These are phyloP conservation scores for Xiphophorus maculatus DNA, from an alignment of 2,113 vertebrate species.

Conservation along the genomic window DNA sequence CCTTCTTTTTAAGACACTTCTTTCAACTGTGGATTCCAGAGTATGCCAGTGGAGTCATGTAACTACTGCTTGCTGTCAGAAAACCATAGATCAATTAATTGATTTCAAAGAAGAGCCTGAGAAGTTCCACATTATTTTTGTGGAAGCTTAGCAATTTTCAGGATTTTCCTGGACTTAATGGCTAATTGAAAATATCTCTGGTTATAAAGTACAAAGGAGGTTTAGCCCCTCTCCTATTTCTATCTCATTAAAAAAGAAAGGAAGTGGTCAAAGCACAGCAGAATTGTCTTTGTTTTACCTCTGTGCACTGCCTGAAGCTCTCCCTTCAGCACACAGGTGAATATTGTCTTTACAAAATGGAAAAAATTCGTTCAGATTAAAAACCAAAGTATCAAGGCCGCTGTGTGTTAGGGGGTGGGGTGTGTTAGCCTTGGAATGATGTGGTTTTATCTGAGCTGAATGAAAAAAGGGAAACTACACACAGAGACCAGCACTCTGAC, in stretches of 20 bases:
- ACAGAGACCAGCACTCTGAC: slow-evolving; percentile 29
- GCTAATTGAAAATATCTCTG: slow-evolving; percentile 23
- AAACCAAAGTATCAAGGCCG: slow-evolving; percentile 65
- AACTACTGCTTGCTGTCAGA: slow-evolving; percentile 1
- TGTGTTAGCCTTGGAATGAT: slow-evolving; percentile 43
- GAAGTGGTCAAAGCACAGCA: slow-evolving; percentile 7
- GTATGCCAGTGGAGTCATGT: slow-evolving; percentile 3
- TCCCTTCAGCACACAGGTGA: slow-evolving; percentile 35
- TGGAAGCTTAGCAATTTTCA: slow-evolving; percentile 1
- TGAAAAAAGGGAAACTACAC: slow-evolving; percentile 26
- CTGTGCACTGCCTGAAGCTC: slow-evolving; percentile 27
- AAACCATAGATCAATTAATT: slow-evolving; percentile 21
- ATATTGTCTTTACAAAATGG: slow-evolving; percentile 38
- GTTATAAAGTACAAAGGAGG: slow-evolving; percentile 14
- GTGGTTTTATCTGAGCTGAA: slow-evolving; percentile 20
- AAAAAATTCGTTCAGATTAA: slow-evolving; percentile 41
- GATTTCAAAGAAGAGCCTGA: slow-evolving; percentile 17
- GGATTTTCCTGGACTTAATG: slow-evolving; percentile 3
- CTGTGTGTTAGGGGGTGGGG: slow-evolving; percentile 12
- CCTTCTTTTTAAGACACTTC: neutral
- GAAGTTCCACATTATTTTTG: slow-evolving; percentile 11
- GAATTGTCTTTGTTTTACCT: slow-evolving; percentile 12
- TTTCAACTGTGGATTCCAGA: neutral
- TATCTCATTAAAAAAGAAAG: slow-evolving; percentile 20
- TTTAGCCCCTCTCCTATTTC: slow-evolving; percentile 8